Base-by-base conservation (phyloP, 92 coral and sea anemone species). In the Ricordea florida region DNA sequence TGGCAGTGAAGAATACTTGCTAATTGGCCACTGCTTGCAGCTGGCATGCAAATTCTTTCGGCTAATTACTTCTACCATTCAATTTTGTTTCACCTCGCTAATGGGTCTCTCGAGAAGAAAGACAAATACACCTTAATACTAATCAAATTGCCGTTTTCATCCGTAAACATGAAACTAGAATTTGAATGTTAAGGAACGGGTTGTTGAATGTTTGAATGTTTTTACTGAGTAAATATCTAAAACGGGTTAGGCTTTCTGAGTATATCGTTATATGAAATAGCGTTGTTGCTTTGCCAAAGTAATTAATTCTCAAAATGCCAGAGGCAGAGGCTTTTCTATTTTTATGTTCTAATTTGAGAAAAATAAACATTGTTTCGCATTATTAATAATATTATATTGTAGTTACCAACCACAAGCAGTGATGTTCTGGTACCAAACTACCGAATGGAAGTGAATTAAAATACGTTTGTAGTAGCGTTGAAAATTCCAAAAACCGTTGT, bases 1-100 rank as follows among this genome's bases (percentile, higher is more conserved):
- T n/a, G n/a, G n/a, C 4, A 53, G 17, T 28, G 42, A 57, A 70
- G 77, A 70, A 70, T 40, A 17, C 41, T 17, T 27, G 30, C 65
- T 70, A 70, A 70, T 70, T 70, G 77, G 62, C 77, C 77, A 70
- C 77, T 70, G 77, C 44, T 41, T 65, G 62, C 23, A 70, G 55
- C 56, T 70, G 53, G 25, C 77, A 70, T 70, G 77, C 66, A 70
- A 70, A 70, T 70, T 70, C 77, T 55, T 70, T 11, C 10, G 21
- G 55, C 53, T 44, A 53, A 70, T 70, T 70, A 55, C n/a, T n/a
- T n/a, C n/a, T n/a, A n/a, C 38, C 24, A 70, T 42, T 30, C 38
- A 70, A 65, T 70, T 70, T 40, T 70, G 66, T 70, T 55, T 70
- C 56, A 40, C 56, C 1, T 38, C 53, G 27, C 55, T 55, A 70